phyloP scores from a whole-genome alignment of 2,888 invertebrate species.

The Myathropa florea region DNA sequence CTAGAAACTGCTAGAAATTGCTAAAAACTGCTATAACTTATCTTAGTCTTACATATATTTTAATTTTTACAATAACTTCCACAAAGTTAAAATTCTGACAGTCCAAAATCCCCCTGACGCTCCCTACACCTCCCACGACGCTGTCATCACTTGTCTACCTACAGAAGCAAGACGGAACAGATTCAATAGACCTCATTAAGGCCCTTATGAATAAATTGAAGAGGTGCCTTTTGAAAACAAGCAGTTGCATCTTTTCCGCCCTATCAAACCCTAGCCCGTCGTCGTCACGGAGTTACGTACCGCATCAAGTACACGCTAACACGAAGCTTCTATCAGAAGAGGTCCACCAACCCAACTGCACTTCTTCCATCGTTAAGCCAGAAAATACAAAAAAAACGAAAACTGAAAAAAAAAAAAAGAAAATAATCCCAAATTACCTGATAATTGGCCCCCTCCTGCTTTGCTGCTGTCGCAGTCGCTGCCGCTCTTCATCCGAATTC shows the following conservation, averaged over 20 bases:
- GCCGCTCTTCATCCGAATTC: background rate
- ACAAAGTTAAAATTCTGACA: too few relatives aligned
- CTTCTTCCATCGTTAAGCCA: background rate
- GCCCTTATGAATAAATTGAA: background rate
- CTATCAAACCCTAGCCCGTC: background rate
- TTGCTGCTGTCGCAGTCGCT: background rate
- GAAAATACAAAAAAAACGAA: background rate
- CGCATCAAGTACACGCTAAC: background rate
- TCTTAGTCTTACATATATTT: too few relatives aligned
- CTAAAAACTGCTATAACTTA: too few relatives aligned
- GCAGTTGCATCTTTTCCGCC: background rate
- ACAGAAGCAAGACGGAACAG: background rate
- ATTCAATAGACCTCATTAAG: background rate
- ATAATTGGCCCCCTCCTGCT: conserved; percentile 7
- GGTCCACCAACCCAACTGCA: background rate
- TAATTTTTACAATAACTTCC: too few relatives aligned
- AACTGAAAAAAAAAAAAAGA: background rate
- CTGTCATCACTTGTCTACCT: background rate
- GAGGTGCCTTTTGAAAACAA: background rate
- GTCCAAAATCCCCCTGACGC: background rate
- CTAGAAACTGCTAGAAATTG: too few relatives aligned
- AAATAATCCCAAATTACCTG: conserved; percentile 34
- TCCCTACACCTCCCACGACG: background rate
- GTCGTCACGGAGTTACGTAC: background rate
- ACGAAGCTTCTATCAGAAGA: background rate